Conservation (phyloP, 2,797 vertebrate genomes). For the Platyrinchus mystaceus region DNA sequence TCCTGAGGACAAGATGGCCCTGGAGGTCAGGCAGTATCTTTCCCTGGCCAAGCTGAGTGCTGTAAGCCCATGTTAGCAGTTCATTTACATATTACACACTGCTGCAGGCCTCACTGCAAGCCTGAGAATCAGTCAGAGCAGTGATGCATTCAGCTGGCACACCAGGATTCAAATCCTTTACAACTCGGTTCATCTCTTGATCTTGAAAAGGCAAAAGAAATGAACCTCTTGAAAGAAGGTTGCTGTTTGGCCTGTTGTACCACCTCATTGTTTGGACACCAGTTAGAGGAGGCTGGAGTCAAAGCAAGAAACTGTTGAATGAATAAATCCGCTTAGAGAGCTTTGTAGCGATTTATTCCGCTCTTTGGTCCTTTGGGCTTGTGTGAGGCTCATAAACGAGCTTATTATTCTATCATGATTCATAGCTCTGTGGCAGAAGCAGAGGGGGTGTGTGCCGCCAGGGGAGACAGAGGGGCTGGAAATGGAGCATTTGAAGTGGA, state of each 20-base stretch:
- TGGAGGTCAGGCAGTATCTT: not conserved
- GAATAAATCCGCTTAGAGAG: constrained; percentile 59
- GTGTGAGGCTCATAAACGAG: constrained; percentile 47
- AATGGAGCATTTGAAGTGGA: constrained; percentile 8
- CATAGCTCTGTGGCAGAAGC: constrained; percentile 34
- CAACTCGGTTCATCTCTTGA: constrained; percentile 3
- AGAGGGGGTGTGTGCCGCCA: constrained; percentile 6
- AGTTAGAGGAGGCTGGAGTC: not conserved
- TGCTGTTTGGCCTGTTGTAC: constrained; percentile 8
- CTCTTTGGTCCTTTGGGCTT: constrained; percentile 56
- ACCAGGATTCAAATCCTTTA: not conserved
- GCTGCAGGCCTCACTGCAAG: not conserved
- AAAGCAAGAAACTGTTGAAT: constrained; percentile 32
- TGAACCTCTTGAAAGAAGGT: not conserved
- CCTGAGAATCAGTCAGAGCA: not conserved
- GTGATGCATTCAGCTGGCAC: not conserved
- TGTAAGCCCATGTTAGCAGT: not conserved
- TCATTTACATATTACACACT: not conserved
- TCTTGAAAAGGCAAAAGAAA: constrained; percentile 18
- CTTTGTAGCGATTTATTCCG: constrained; percentile 57
- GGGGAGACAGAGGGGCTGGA: constrained; percentile 26
- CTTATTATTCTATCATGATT: constrained; percentile 65
- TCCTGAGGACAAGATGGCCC: not conserved
- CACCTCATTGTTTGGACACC: not conserved
- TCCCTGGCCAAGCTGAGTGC: not conserved